Evolutionary conservation across 2,113 vertebrate genomes (phyloP), one percentile per base, ranked within the genome.

Genomic region (Dicaeum eximium): DNA sequence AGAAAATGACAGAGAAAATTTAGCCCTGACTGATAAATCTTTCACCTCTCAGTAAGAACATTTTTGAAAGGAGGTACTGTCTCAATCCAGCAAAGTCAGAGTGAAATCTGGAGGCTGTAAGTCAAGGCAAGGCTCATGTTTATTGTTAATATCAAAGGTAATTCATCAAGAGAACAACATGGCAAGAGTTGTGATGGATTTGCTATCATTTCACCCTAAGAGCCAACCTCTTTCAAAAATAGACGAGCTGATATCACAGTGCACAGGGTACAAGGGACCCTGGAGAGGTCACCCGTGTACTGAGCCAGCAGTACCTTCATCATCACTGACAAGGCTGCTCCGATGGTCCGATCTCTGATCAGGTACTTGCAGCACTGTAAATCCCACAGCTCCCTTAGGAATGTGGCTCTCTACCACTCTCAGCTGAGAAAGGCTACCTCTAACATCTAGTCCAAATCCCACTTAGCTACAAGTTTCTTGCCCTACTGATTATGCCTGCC

Each of bases 81-180:
- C 67, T 91, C 87, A 95, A 85, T 80, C 50, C 60, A 83, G 64
- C 74, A 90, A 87, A 91, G 70, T 91, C 91, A 94, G 85, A 91
- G 78, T 67, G 86, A 92, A 64, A 92, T 82, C 42, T 69, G 57
- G 71, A 78, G 40, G 47, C 75, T 83, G 7, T 77, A 77, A 95
- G 79, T 91, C 71, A 93, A 93, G 88, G 66, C 48, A 75, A 75
- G 56, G 67, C 67, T 93, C 79, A 21, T 88, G 79, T 88, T 96
- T 94, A 67, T 86, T 92, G 75, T 77, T 80, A 96, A 66, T 51
- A 88, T 90, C 54, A 80, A 88, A 70, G 37, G 67, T 85, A 92
- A 93, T 93, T 95, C 50, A 92, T 95, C 87, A 91, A 72, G 31
- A 94, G 84, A 88, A 95, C 1, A 25, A 91, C 45, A 77, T 30